These are phyloP conservation scores for Drosophila mojavensis DNA, from an alignment of 1,140 invertebrate species.

Conservation along the genomic window DNA sequence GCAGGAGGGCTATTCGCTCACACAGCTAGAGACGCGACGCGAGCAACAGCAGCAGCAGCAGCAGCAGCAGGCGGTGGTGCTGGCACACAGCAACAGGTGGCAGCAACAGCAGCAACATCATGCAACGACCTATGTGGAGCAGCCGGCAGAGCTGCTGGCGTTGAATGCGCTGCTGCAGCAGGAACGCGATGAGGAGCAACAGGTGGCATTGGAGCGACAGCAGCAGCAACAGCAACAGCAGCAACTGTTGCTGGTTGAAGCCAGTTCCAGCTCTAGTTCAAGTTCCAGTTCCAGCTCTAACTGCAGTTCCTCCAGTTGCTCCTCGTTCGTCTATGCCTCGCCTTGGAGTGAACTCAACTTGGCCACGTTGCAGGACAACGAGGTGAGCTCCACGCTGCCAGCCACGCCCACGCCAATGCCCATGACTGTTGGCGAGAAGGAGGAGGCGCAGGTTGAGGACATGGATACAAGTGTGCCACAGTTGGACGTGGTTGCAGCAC, in stretches of 20 bases:
- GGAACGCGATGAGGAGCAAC: slow-evolving; percentile 76
- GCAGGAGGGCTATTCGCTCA: slow-evolving; percentile 78
- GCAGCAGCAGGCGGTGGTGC: not conserved
- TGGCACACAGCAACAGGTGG: slow-evolving; percentile 16
- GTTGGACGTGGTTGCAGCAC: not conserved
- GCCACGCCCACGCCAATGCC: slow-evolving; percentile 42
- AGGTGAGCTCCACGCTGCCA: slow-evolving; percentile 64
- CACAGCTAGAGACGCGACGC: slow-evolving; percentile 74
- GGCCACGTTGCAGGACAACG: slow-evolving; percentile 58
- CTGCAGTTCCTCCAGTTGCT: slow-evolving; percentile 37
- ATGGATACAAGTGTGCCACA: not conserved
- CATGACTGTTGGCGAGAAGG: not conserved
- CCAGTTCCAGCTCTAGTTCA: slow-evolving; percentile 29
- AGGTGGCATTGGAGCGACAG: slow-evolving; percentile 67
- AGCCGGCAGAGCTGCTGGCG: slow-evolving; percentile 58
- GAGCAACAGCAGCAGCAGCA: slow-evolving; percentile 59
- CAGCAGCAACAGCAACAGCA: slow-evolving; percentile 40
- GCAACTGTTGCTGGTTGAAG: slow-evolving; percentile 37
- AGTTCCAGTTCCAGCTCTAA: slow-evolving; percentile 27
- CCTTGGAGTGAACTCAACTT: slow-evolving; percentile 10
- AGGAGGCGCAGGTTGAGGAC: not conserved
- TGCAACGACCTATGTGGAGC: slow-evolving; percentile 21
- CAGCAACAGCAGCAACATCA: slow-evolving; percentile 1
- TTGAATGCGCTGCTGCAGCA: slow-evolving; percentile 77
- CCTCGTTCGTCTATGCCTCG: slow-evolving; percentile 24